Base-by-base conservation (phyloP, 2,888 invertebrate species). In the Drosophila parthenogenetica region DNA sequence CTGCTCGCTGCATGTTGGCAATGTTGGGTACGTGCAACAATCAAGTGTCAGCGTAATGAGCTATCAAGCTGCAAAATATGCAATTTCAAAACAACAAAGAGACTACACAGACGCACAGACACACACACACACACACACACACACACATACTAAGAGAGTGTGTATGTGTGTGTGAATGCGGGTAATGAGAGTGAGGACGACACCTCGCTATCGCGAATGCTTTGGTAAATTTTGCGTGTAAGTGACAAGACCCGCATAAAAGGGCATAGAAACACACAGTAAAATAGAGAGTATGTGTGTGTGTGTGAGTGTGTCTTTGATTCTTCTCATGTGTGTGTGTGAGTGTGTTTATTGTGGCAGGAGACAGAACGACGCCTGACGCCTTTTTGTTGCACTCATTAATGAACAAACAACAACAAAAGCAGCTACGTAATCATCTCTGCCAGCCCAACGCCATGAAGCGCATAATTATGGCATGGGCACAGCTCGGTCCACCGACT, bases 11-110 rank as follows among this genome's bases (percentile, higher is more conserved):
- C 40, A 32, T 42, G 50, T 32, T 57, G 40, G 25, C 42, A 55
- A 3, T 68, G 66, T 50, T 61, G 57, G 60, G 51, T 84, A 77
- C 79, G 85, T 79, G 88, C 86, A 89, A 79, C 87, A 86, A 87
- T 86, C 87, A 83, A 89, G 90, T 89, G 90, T 75, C 87, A 73
- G 81, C 81, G 79, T 87, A 87, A 89, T 87, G 86, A 89, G 90
- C 90, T 89, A 89, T 89, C 89, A 88, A 88, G 86, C 79, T 88
- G 77, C 81, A 89, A 88, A 89, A 83, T 87, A 84, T 87, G 89
- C 88, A 89, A 82, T 89, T 86, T 89, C 65, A 74, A 83, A 69
- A 70, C 81, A 74, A 77, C 84, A 70, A 81, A 81, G 70, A 61
- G 72, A 63, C 54, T 58, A 3, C 19, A 19, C 55, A 43, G 48